phyloP scores from a whole-genome alignment of 2,113 vertebrate genomes.

The Chionodraco myersi region DNA sequence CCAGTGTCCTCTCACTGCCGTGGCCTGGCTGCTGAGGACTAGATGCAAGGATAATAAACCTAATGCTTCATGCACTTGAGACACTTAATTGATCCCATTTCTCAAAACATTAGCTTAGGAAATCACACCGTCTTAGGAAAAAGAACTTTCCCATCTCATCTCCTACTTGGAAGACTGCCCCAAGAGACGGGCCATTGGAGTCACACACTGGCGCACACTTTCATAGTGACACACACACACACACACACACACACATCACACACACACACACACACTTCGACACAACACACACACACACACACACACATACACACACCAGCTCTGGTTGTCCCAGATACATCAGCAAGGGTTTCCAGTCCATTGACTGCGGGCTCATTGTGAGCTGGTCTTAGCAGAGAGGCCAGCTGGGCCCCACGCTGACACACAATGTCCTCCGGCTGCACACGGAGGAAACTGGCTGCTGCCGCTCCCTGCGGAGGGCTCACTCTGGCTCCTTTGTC shows the following conservation, averaged over 20 bases:
- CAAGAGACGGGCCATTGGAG: conserved; percentile 61
- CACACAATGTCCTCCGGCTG: conserved; percentile 75
- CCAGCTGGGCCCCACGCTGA: conserved; percentile 82
- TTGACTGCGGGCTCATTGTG: conserved; percentile 80
- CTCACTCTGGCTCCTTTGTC: conserved; percentile 75
- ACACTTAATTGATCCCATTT: conserved; percentile 48
- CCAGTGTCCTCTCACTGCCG: not conserved
- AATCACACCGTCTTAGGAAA: conserved; percentile 14
- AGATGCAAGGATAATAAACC: conserved; percentile 41
- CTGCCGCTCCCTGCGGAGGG: conserved; percentile 63
- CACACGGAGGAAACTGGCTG: conserved; percentile 66
- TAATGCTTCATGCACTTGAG: conserved; percentile 28
- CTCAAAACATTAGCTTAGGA: conserved; percentile 63
- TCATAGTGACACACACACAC: conserved; percentile 53
- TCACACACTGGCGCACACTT: conserved; percentile 54
- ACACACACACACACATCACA: conserved; percentile 41
- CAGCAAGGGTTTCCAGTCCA: conserved; percentile 78
- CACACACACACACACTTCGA: conserved; percentile 30
- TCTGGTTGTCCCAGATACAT: conserved; percentile 76
- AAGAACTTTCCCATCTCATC: conserved; percentile 59
- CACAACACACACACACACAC: conserved; percentile 56
- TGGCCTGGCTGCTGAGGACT: conserved; percentile 12
- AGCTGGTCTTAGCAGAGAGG: conserved; percentile 81
- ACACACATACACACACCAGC: conserved; percentile 68
- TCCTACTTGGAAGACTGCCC: conserved; percentile 56